Evolutionary conservation across 2,888 invertebrate species (phyloP).

Genomic region (Zygothrica quintamaculata): DNA sequence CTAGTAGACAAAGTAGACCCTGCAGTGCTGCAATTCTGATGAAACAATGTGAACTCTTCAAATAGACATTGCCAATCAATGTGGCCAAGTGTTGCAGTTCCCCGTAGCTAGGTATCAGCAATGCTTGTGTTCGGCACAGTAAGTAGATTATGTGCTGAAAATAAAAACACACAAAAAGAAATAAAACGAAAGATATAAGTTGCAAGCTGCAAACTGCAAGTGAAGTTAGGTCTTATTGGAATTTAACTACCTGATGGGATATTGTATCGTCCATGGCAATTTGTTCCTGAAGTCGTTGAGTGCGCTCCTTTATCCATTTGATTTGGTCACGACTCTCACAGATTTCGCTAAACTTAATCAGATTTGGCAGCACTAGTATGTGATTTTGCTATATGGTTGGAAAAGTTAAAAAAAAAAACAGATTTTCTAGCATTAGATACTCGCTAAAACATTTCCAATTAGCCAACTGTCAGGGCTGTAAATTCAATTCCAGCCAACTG

Average conservation of each 20-base stretch:
- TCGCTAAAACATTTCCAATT: slow-evolving; percentile 44
- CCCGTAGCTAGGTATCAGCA: slow-evolving; percentile 83
- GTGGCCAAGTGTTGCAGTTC: slow-evolving; percentile 83
- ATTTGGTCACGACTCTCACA: slow-evolving; percentile 91
- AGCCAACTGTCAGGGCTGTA: slow-evolving; percentile 32
- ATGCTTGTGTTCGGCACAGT: slow-evolving; percentile 84
- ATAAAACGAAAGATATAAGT: slow-evolving; percentile 11
- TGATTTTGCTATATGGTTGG: slow-evolving; percentile 83
- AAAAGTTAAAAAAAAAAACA: slow-evolving; percentile 19
- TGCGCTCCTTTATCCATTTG: slow-evolving; percentile 91
- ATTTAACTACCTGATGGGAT: slow-evolving; percentile 86
- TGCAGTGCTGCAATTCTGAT: slow-evolving; percentile 84
- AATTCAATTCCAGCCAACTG: slow-evolving; percentile 22
- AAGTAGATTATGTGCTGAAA: slow-evolving; percentile 84
- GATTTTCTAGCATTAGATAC: slow-evolving; percentile 18
- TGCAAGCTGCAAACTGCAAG: neutral
- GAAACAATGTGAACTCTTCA: slow-evolving; percentile 84
- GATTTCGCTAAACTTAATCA: slow-evolving; percentile 90
- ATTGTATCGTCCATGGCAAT: slow-evolving; percentile 91
- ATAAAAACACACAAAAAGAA: neutral
- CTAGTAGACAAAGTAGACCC: slow-evolving; percentile 84
- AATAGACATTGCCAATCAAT: slow-evolving; percentile 83
- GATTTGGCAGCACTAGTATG: slow-evolving; percentile 87
- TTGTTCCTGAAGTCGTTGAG: slow-evolving; percentile 87
- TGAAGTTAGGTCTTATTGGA: neutral